Conservation (phyloP, 2,888 invertebrate species). For the Drosophila anomelani region DNA sequence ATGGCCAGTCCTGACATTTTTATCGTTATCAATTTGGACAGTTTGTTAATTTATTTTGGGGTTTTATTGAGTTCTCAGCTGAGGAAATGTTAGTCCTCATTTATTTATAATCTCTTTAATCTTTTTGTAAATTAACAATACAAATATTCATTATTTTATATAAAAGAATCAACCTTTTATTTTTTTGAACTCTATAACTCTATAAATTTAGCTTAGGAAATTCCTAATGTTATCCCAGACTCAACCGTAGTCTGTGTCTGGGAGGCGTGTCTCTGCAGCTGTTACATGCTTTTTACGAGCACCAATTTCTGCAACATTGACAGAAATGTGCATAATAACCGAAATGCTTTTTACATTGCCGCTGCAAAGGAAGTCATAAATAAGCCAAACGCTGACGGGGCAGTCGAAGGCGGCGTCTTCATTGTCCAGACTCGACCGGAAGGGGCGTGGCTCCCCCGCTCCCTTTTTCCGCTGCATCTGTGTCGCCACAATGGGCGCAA, state of each 20-base stretch:
- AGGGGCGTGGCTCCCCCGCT: conserved; percentile 50
- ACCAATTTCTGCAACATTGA: conserved; percentile 73
- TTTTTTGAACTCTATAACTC: rapidly evolving
- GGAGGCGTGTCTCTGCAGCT: conserved; percentile 62
- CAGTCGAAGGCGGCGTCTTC: conserved; percentile 61
- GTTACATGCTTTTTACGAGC: conserved; percentile 68
- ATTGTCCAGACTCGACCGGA: conserved; percentile 38
- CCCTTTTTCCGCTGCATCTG: conserved; percentile 65
- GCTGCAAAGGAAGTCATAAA: conserved; percentile 75
- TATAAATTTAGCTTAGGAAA: not conserved
- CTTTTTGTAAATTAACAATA: not conserved
- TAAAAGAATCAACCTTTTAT: not conserved
- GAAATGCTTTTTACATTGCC: conserved; percentile 66
- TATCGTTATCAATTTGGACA: conserved; percentile 51
- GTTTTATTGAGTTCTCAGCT: not conserved
- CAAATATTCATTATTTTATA: not conserved
- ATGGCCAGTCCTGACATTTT: conserved; percentile 45
- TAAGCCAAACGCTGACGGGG: conserved; percentile 74
- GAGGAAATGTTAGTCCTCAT: not conserved
- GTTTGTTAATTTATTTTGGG: conserved; percentile 55
- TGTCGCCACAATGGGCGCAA: conserved; percentile 73
- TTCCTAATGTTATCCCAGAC: not conserved
- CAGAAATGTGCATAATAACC: conserved; percentile 65
- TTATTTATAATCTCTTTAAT: too few species aligned
- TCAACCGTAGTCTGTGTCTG: not conserved